These are phyloP conservation scores for Drosophila austrosaltans DNA, from an alignment of 2,888 invertebrate species.

Conservation along the genomic window DNA sequence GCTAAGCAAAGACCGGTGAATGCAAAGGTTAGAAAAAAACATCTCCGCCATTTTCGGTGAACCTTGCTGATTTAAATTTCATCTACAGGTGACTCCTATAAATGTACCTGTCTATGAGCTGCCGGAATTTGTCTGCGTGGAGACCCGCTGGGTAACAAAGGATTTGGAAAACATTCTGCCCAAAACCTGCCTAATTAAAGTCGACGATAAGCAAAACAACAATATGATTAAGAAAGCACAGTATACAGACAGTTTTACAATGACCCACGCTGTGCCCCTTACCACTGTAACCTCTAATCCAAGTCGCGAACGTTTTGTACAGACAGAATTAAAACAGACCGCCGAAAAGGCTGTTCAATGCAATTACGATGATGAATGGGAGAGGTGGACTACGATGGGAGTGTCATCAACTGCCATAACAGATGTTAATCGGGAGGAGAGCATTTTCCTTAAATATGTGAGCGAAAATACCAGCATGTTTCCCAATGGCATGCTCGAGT, in stretches of 20 bases:
- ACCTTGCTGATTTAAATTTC: neutral
- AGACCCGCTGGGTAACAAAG: constrained; percentile 35
- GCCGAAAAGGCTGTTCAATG: constrained; percentile 63
- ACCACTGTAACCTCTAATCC: constrained; percentile 10
- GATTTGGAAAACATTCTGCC: constrained; percentile 13
- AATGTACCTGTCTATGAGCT: constrained; percentile 37
- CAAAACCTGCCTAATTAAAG: neutral
- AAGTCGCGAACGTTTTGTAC: constrained; percentile 31
- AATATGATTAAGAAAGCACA: neutral
- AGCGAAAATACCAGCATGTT: constrained; percentile 49
- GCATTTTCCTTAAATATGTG: constrained; percentile 46
- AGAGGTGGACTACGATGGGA: neutral
- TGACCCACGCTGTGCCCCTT: neutral
- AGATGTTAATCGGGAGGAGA: constrained; percentile 1
- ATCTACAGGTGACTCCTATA: constrained; percentile 30
- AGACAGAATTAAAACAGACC: constrained; percentile 19
- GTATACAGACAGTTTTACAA: neutral
- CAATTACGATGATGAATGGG: constrained; percentile 33
- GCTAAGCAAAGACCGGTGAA: neutral
- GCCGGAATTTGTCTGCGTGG: constrained; percentile 46
- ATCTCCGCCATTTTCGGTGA: neutral
- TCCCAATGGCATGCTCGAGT: constrained; percentile 65
- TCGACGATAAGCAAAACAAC: no score
- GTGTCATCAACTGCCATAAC: neutral
- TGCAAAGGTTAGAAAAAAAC: neutral